phyloP scores from a whole-genome alignment of 2,888 invertebrate species.

The Strigamia crassipes region DNA sequence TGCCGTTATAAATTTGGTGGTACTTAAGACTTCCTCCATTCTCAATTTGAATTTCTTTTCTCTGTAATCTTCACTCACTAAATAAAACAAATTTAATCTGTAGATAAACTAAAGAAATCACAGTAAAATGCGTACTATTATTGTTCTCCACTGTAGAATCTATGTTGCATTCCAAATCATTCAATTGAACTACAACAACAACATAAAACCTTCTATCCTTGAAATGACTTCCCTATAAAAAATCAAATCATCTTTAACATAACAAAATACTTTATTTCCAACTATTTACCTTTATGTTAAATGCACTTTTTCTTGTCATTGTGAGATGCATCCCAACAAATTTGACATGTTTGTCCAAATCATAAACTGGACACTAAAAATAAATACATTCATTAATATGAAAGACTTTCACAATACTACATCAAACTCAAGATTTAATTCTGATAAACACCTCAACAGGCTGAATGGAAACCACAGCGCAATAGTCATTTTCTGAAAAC shows the following conservation, averaged over 20 bases:
- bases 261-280: background rate
- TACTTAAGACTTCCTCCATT: background rate
- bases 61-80: background rate
- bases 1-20: background rate
- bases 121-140: background rate
- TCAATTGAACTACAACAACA: slow-evolving; percentile 74
- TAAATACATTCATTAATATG: too few species aligned
- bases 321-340: slow-evolving; percentile 74
- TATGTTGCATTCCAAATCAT: slow-evolving; percentile 65
- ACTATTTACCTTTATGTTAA: slow-evolving; percentile 68
- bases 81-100: background rate
- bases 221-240: slow-evolving; percentile 65
- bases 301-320: slow-evolving; percentile 74
- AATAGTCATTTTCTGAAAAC: slow-evolving; percentile 63
- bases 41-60: background rate
- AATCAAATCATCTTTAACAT: slow-evolving; percentile 46
- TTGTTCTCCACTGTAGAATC: background rate
- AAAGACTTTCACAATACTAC: slow-evolving; percentile 1
- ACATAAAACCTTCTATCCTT: slow-evolving; percentile 71
- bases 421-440: slow-evolving; percentile 14
- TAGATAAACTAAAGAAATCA: background rate
- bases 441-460: slow-evolving; percentile 68
- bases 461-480: slow-evolving; percentile 80
- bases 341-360: slow-evolving; percentile 74
- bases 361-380: slow-evolving; percentile 81